A percentile compares a stretch with the other conserved stretches of the same genome.
phyloP scores from a whole-genome alignment of 1,140 invertebrate genomes.

The Pentalonia nigronervosa region DNA sequence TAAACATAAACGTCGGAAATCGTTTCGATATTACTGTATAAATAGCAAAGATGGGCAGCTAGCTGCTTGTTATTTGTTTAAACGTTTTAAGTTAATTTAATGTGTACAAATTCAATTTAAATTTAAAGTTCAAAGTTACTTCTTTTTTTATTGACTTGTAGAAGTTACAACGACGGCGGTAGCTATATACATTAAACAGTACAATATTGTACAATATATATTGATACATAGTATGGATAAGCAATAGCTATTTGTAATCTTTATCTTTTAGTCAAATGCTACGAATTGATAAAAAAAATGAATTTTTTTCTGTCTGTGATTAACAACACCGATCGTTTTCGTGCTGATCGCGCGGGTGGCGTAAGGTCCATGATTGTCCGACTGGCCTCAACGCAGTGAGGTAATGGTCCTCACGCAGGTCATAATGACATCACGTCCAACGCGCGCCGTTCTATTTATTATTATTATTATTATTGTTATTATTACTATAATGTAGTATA shows the following conservation, averaged over 20 bases:
- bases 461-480: neutral
- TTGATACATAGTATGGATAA: neutral
- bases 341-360: neutral
- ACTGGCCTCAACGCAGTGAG: neutral
- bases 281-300: neutral
- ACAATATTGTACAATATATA: neutral
- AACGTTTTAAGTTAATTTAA: neutral
- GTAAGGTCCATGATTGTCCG: conserved; percentile 1
- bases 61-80: neutral
- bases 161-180: neutral
- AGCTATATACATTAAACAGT: neutral
- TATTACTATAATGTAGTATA: neutral
- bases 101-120: neutral
- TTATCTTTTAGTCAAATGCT: neutral
- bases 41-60: neutral
- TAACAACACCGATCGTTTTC: neutral
- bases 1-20: neutral
- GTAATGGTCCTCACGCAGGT: conserved; percentile 7
- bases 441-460: conserved; percentile 22
- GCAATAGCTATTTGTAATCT: neutral
- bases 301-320: neutral
- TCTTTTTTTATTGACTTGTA: neutral
- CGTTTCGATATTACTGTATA: neutral
- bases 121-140: neutral
- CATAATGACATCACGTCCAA: conserved; percentile 37